Percentiles rank a stretch among this genome's conserved stretches.
Evolutionary conservation across 2,113 vertebrate genomes (phyloP).

Genomic region (Agapornis roseicollis): DNA sequence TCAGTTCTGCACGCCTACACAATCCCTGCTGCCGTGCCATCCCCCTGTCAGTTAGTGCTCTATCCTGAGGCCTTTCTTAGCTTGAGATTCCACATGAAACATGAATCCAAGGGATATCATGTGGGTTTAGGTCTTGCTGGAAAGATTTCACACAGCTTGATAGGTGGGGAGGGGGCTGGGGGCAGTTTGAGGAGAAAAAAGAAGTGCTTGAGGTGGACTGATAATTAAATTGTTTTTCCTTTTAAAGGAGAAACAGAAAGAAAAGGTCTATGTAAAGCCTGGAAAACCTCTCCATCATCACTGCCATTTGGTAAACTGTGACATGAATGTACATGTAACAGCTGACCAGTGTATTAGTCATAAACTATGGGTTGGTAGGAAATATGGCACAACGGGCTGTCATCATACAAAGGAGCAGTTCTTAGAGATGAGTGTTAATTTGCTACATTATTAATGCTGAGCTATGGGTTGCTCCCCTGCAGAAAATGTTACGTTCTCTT

Average conservation of each 20-base stretch:
- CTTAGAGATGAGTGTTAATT: neutral
- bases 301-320: neutral
- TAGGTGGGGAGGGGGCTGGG: rapidly evolving
- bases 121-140: neutral
- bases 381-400: neutral
- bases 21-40: neutral
- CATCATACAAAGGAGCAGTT: neutral
- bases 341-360: neutral
- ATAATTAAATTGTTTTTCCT: neutral
- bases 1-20: neutral
- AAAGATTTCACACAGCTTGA: constrained; percentile 2
- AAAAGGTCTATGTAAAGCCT: neutral
- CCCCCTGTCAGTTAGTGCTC: neutral
- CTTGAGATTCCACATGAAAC: constrained; percentile 26
- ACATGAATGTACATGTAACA: neutral
- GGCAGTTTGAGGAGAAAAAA: neutral
- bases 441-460: neutral
- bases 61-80: constrained; percentile 34
- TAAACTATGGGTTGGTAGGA: neutral
- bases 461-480: neutral
- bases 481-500: neutral
- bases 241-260: neutral
- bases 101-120: neutral
- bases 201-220: neutral
- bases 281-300: neutral